phyloP scores from a whole-genome alignment of 2,888 invertebrate genomes.

The Polyommatus icarus region DNA sequence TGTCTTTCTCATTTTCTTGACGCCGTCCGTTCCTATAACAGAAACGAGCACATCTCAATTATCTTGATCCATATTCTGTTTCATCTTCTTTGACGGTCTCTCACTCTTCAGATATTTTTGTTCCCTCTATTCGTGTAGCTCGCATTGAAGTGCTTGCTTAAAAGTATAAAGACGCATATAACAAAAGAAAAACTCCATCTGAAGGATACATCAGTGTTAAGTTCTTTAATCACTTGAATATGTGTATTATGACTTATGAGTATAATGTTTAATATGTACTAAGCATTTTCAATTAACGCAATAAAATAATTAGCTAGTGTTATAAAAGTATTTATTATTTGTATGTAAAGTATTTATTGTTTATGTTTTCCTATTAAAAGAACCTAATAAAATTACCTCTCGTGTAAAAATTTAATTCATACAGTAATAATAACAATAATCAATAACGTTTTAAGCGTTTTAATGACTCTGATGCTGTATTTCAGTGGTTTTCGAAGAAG shows the following conservation, averaged over 20 bases:
- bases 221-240: background rate
- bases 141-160: background rate
- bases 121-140: background rate
- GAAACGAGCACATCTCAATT: slow-evolving; percentile 74
- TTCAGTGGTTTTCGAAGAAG: too few species aligned
- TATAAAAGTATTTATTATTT: too few species aligned
- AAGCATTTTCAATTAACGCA: too few species aligned
- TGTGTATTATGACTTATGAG: background rate
- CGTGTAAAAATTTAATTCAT: too few species aligned
- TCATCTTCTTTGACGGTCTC: slow-evolving; percentile 9
- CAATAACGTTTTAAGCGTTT: too few species aligned
- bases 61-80: slow-evolving; percentile 58
- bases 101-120: background rate
- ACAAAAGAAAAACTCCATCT: background rate
- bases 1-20: slow-evolving; percentile 69
- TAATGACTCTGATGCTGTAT: too few species aligned
- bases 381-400: too few species aligned
- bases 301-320: too few species aligned
- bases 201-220: background rate
- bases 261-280: too few species aligned
- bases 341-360: too few species aligned
- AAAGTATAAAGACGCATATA: background rate
- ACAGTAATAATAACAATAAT: too few species aligned
- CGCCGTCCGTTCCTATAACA: slow-evolving; percentile 74
- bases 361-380: too few species aligned